A percentile compares a stretch with the other conserved stretches of the same genome.
Evolutionary conservation across 2,888 invertebrate genomes (phyloP).

Genomic region (Scaptomyza flava): DNA sequence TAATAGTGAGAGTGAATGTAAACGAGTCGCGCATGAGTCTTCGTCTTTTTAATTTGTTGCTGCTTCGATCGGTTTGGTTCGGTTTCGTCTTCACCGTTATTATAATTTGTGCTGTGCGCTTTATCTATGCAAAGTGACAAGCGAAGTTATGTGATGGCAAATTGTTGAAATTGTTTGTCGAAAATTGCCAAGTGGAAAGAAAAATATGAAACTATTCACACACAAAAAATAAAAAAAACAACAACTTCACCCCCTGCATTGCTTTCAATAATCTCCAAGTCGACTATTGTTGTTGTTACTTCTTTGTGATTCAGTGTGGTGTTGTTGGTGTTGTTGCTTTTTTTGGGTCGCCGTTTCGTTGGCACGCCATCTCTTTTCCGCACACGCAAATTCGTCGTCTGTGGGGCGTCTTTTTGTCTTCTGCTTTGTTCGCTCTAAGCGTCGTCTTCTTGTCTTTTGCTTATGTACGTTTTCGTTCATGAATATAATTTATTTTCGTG

Average conservation of each 20-base stretch:
- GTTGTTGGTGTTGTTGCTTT: slow-evolving; percentile 23
- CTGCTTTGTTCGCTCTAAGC: slow-evolving; percentile 66
- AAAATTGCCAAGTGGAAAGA: slow-evolving; percentile 51
- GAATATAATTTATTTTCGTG: slow-evolving; percentile 72
- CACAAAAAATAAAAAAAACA: slow-evolving; percentile 3
- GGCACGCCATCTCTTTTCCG: slow-evolving; percentile 68
- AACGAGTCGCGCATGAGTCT: slow-evolving; percentile 78
- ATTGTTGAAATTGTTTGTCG: slow-evolving; percentile 55
- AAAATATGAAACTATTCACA: slow-evolving; percentile 22
- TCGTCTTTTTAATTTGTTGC: slow-evolving; percentile 16
- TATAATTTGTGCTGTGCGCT: slow-evolving; percentile 53
- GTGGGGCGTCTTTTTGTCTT: slow-evolving; percentile 54
- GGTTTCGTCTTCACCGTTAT: slow-evolving; percentile 73
- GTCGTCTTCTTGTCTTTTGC: slow-evolving; percentile 65
- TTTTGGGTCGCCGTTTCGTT: slow-evolving; percentile 60
- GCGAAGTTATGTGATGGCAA: slow-evolving; percentile 56
- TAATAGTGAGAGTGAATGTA: slow-evolving; percentile 75
- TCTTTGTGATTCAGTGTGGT: slow-evolving; percentile 32
- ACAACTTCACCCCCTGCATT: slow-evolving; percentile 60
- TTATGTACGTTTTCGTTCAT: slow-evolving; percentile 68
- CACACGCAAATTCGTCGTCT: slow-evolving; percentile 52
- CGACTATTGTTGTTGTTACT: slow-evolving; percentile 29
- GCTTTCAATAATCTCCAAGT: slow-evolving; percentile 42
- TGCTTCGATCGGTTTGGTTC: slow-evolving; percentile 28
- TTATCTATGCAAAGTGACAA: slow-evolving; percentile 65